A percentile compares a stretch with the other conserved stretches of the same genome.
Conservation (phyloP, 1,140 invertebrate species). For the Colletes gigas region DNA sequence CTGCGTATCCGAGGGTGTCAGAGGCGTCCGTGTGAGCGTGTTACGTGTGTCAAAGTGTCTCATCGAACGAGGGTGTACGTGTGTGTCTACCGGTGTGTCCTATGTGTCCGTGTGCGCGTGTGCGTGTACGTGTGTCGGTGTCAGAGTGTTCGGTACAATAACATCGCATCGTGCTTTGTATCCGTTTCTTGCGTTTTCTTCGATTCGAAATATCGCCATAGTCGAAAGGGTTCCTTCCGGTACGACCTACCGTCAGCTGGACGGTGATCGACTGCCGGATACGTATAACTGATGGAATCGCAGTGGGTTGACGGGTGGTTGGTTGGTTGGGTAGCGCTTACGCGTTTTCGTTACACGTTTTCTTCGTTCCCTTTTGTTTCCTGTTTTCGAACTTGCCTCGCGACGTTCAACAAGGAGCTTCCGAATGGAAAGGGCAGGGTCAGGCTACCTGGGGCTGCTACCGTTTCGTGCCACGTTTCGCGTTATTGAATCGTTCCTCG, state of each 20-base stretch:
- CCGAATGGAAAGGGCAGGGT: constrained; percentile 41
- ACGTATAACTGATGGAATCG: constrained; percentile 56
- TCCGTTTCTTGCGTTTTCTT: constrained; percentile 54
- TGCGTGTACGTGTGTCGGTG: constrained; percentile 21
- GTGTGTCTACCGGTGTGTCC: constrained; percentile 25
- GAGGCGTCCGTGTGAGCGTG: background rate
- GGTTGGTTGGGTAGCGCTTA: constrained; percentile 22
- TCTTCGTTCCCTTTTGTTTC: constrained; percentile 6
- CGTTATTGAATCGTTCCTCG: constrained; percentile 39
- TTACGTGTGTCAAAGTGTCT: background rate
- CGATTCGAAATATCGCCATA: constrained; percentile 49
- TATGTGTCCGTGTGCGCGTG: constrained; percentile 1
- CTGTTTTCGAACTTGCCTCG: constrained; percentile 42
- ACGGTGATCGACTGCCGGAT: constrained; percentile 50
- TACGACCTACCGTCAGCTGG: constrained; percentile 53
- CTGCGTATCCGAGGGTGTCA: background rate
- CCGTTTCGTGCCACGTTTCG: constrained; percentile 40
- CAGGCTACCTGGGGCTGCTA: constrained; percentile 7
- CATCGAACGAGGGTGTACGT: background rate
- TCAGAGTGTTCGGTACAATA: constrained; percentile 40
- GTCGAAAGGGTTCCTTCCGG: constrained; percentile 45
- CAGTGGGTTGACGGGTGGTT: constrained; percentile 47
- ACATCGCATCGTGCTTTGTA: constrained; percentile 44
- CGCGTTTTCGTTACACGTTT: constrained; percentile 16
- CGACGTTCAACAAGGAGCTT: constrained; percentile 43